Evolutionary conservation across 2,888 invertebrate genomes (phyloP).

Genomic region (Carterocephalus palaemon): DNA sequence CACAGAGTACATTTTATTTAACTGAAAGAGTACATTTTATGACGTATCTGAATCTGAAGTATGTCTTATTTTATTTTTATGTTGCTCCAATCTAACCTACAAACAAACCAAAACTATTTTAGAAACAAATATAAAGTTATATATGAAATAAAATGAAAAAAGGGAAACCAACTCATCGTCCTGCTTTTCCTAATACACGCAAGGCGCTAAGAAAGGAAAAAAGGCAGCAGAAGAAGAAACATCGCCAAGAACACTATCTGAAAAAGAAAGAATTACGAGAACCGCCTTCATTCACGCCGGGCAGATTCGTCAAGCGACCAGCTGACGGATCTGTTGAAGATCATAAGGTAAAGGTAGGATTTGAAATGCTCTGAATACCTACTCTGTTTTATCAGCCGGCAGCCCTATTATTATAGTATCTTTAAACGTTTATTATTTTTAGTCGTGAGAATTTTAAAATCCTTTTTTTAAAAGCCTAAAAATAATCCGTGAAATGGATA

Average conservation of each 20-base stretch:
- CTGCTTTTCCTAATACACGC: conserved; percentile 66
- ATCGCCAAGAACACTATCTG: conserved; percentile 60
- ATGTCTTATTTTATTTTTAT: too few relatives aligned
- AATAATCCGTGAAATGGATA: neutral
- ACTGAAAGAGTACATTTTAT: too few relatives aligned
- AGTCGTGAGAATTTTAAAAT: neutral
- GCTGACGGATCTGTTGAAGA: conserved; percentile 37
- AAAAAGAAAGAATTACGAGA: conserved; percentile 51
- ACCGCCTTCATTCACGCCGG: conserved; percentile 42
- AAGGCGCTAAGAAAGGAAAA: conserved; percentile 87
- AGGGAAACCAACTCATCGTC: conserved; percentile 40
- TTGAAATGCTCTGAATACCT: neutral
- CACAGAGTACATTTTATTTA: too few relatives aligned
- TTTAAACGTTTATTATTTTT: neutral
- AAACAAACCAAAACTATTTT: neutral
- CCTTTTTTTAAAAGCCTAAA: neutral
- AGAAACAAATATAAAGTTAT: neutral
- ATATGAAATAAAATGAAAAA: conserved; percentile 50
- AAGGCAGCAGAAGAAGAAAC: conserved; percentile 82
- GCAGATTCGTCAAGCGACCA: conserved; percentile 61
- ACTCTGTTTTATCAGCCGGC: neutral
- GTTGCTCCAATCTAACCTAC: too few relatives aligned
- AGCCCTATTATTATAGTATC: neutral
- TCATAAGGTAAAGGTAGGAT: conserved; percentile 40
- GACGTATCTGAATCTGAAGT: too few relatives aligned